A percentile compares a stretch with the other conserved stretches of the same genome.
Evolutionary conservation across 2,113 vertebrate species (phyloP).

Genomic region (Hippocampus guttulatus): DNA sequence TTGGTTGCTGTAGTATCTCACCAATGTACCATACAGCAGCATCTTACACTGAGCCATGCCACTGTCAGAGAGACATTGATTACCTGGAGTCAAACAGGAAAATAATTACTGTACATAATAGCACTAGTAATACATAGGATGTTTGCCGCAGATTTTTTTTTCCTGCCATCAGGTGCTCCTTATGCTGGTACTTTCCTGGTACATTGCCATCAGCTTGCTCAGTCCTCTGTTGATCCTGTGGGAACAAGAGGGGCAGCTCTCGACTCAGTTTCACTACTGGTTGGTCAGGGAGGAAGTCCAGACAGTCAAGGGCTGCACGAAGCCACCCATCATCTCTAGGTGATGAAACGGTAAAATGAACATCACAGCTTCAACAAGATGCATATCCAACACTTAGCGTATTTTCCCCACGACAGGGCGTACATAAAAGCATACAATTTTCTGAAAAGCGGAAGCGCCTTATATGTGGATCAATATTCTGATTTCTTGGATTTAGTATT

Average conservation of each 20-base stretch:
- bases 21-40: slow-evolving; percentile 80
- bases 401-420: no score
- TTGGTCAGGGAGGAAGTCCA: slow-evolving; percentile 88
- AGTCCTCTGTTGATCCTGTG: slow-evolving; percentile 49
- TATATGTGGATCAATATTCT: no score
- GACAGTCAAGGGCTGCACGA: slow-evolving; percentile 81
- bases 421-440: no score
- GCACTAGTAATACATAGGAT: neutral
- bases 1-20: slow-evolving; percentile 80
- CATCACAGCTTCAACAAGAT: no score
- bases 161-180: neutral
- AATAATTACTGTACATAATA: neutral
- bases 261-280: slow-evolving; percentile 86
- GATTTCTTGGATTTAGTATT: no score
- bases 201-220: slow-evolving; percentile 3
- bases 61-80: slow-evolving; percentile 17
- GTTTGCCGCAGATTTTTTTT: no score
- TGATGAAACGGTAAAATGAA: neutral
- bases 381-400: no score
- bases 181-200: slow-evolving; percentile 14
- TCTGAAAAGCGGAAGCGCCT: no score
- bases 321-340: slow-evolving; percentile 87
- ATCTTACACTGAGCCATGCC: slow-evolving; percentile 71
- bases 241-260: slow-evolving; percentile 77
- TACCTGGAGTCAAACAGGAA: neutral